Base-by-base conservation (phyloP, 2,797 vertebrate species). In the Platyrinchus mystaceus region DNA sequence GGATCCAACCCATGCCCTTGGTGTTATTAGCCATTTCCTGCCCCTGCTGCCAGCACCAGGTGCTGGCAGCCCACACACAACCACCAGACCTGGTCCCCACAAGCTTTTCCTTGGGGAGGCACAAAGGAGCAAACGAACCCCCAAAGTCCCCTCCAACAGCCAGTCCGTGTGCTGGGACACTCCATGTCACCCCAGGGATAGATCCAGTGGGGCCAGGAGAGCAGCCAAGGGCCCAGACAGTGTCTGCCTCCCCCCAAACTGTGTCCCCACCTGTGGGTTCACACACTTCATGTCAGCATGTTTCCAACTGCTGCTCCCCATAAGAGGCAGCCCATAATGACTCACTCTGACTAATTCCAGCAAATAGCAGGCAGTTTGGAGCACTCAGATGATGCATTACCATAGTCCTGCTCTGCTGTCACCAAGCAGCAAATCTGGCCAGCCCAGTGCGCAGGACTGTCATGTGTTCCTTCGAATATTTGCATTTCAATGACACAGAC, bases 201-300 rank as follows among this genome's bases (percentile, higher is more conserved):
- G 8, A n/a, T 43, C 2, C 41, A 34, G 12, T 0, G 0, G 46
- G 41, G 24, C 21, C 5, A 1, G 41, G 56, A 55, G 36, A 64
- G 22, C 81, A 30, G n/a, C 19, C 85, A 34, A 47, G 23, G 59
- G 13, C 43, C 15, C 69, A 23, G 28, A 28, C 43, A 43, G 43
- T 22, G 26, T 19, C 37, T 7, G 3, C 5, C 8, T 16, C 8
- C 8, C 15, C 27, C 7, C 1, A 2, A 11, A 44, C 49, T 4
- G 0, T 1, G 0, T 76, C 49, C 18, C 49, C 21, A 27, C 11
- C 37, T 20, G 17, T 2, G 1, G n/a, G 16, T 21, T 85, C 27
- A 1, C 14, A 14, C 1, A 0, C 23, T 39, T 3, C 0, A 7
- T 41, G 36, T 39, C 21, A 6, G 43, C 1, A 0, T 19, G 37